A percentile compares a stretch with the other conserved stretches of the same genome.
Conservation (phyloP, 2,113 vertebrate genomes). For the Phylloscopus trochiloides region DNA sequence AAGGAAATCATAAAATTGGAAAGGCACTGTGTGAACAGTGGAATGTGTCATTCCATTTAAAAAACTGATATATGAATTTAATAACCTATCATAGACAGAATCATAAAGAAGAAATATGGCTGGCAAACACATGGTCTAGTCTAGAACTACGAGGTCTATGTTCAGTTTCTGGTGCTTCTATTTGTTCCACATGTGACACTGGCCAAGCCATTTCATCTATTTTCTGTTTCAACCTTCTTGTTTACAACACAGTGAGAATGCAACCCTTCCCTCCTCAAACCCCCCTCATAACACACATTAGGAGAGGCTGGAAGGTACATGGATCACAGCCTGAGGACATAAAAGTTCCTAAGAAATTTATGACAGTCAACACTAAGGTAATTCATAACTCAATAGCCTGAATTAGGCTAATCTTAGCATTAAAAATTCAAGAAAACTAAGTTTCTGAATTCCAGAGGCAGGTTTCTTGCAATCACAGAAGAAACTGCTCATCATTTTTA, state of each 20-base stretch:
- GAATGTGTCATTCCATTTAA: constrained; percentile 16
- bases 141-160: neutral
- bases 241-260: neutral
- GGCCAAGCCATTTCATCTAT: neutral
- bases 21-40: neutral
- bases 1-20: constrained; percentile 22
- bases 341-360: neutral
- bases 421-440: neutral
- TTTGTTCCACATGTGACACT: neutral
- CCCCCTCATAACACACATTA: neutral
- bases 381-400: neutral
- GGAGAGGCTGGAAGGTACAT: neutral
- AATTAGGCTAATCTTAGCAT: neutral
- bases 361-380: neutral
- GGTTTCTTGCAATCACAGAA: neutral
- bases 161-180: neutral
- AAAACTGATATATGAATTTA: neutral
- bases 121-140: neutral
- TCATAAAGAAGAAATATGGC: neutral
- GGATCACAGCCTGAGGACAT: neutral
- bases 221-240: neutral
- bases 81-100: neutral
- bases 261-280: neutral
- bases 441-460: neutral
- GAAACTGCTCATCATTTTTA: neutral